Base-by-base conservation (phyloP, 2,797 vertebrate species). In the Cercopithecus neglectus region DNA sequence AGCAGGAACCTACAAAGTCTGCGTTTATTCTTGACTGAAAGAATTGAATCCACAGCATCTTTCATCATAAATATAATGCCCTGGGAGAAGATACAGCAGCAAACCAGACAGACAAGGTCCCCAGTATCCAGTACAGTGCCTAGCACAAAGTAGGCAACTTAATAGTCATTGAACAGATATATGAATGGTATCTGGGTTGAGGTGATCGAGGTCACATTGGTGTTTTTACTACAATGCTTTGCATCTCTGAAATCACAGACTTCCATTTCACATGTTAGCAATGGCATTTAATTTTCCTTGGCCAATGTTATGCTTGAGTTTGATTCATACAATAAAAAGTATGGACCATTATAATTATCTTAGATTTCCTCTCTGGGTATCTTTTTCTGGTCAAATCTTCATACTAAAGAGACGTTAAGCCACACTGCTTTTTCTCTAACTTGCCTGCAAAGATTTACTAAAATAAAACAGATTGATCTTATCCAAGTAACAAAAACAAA, bases 21-120 rank as follows among this genome's bases (percentile, higher is more conserved):
- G 4, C n/a, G 33, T 83, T 91, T 97, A 95, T 30, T 84, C 50
- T 53, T 91, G 88, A 84, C 76, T 48, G 55, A 95, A 87, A 84
- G 81, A 91, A 91, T 95, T 64, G 70, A 95, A 74, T 57, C 70
- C 46, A 80, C 39, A 86, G 9, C 53, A 14, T 97, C 59, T 94
- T 94, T 84, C 55, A 10, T 95, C 46, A 92, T 79, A 95, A 93
- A 86, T 88, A 85, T 91, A 91, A 96, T 96, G 91, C 94, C 96
- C 91, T 72, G 67, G 96, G 70, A 90, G 74, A 79, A 59, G 95
- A 41, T 48, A 72, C 83, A 95, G 96, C 93, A 97, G 93, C 76
- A 91, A 80, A 88, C 44, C 83, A 94, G 91, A 76, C 79, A 97
- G 95, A 95, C 17, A 70, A 33, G 39, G 44, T 89, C 82, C 61